Evolutionary conservation across 2,888 invertebrate genomes (phyloP), one percentile per base, ranked within the genome.

Genomic region (Lasioglossum villosulum): DNA sequence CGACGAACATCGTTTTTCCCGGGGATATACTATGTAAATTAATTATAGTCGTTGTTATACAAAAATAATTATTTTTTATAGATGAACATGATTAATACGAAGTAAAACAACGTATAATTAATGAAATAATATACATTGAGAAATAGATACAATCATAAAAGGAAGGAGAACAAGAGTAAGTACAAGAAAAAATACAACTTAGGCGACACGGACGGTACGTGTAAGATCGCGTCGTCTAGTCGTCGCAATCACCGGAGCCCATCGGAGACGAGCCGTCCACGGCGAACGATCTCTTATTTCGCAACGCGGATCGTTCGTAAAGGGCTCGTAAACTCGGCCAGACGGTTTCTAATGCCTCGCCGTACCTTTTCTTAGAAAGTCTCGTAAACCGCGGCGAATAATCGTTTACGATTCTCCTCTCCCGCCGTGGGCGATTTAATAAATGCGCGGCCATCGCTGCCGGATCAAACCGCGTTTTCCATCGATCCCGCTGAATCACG

Each of bases 391-490:
- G 80, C 78, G 52, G 66, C 72, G 84, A 84, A 82, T 83, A 83
- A 86, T 83, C 85, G 84, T 88, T 86, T 75, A 70, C 80, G 80
- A 80, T 75, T 16, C 80, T 39, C 48, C 73, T 70, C n/a, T 30
- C 37, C 63, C 12, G 27, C 34, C 5, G 59, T 27, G 27, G 10
- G 78, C 83, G 82, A 87, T 87, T 90, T 90, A 90, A 90, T 90
- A 84, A 90, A 90, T 73, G 82, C 63, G 80, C 76, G 75, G 63
- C 78, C 81, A 85, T 86, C 88, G 78, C 76, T 72, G 70, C 39
- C n/a, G 75, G 78, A 90, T 88, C 80, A 71, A 81, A 48, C 75
- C 59, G 80, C 80, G 78, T 78, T 78, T 78, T 78, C 68, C 79
- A 80, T 86, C 75, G 82, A 86, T 85, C 85, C 63, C 73, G 16